These are phyloP conservation scores for Eugnorisma glareosa DNA, from an alignment of 2,888 invertebrate species.

Conservation along the genomic window DNA sequence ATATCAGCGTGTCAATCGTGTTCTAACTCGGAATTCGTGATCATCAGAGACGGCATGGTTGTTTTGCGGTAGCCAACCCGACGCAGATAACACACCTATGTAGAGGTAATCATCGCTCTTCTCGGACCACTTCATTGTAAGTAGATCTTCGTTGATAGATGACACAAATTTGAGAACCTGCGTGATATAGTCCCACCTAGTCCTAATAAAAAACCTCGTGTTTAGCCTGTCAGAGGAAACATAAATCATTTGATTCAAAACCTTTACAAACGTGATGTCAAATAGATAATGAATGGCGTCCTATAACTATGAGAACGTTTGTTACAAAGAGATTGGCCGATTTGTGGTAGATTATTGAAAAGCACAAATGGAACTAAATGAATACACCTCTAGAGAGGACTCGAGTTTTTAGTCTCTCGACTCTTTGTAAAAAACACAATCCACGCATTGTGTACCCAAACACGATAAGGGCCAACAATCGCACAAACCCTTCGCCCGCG, in stretches of 20 bases:
- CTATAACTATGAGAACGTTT: constrained; percentile 77
- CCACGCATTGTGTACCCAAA: constrained; percentile 77
- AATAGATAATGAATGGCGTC: constrained; percentile 80
- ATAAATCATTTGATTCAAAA: constrained; percentile 83
- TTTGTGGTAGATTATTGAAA: constrained; percentile 84
- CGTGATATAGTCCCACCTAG: constrained; percentile 11
- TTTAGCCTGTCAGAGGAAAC: constrained; percentile 67
- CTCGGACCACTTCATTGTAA: constrained; percentile 18
- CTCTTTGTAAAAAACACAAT: constrained; percentile 81
- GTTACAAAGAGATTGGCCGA: constrained; percentile 83
- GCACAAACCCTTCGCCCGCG: constrained; percentile 81
- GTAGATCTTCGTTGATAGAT: constrained; percentile 33
- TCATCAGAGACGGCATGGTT: constrained; percentile 10
- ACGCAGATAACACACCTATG: background rate
- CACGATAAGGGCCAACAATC: constrained; percentile 81
- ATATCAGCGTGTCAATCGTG: constrained; percentile 67
- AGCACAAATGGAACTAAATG: constrained; percentile 79
- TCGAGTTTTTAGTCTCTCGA: constrained; percentile 81
- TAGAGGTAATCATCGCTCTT: background rate
- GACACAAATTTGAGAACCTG: constrained; percentile 3
- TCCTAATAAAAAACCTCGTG: constrained; percentile 34
- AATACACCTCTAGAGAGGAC: constrained; percentile 76
- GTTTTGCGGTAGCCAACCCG: background rate
- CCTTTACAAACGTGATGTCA: constrained; percentile 78
- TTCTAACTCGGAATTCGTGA: constrained; percentile 35